Evolutionary conservation across 2,113 vertebrate genomes (phyloP).

Genomic region (Ctenodactylus gundi): DNA sequence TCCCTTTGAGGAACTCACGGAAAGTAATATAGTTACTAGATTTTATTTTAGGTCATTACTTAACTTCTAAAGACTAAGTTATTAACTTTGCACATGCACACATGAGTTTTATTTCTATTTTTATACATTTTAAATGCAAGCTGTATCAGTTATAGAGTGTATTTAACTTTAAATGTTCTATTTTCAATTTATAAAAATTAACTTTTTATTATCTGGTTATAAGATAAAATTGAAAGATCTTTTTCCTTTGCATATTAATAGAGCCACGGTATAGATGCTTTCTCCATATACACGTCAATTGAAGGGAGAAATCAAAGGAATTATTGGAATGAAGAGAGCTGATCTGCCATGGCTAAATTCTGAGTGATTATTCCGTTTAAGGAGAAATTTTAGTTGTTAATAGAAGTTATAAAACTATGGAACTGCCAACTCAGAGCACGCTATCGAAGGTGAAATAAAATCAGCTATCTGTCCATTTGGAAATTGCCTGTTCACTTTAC

Average conservation of each 20-base stretch:
- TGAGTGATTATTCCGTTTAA: neutral
- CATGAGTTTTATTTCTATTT: neutral
- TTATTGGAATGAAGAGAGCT: neutral
- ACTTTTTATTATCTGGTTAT: neutral
- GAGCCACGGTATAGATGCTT: neutral
- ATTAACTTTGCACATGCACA: neutral
- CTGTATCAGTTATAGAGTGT: neutral
- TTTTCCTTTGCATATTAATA: neutral
- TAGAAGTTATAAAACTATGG: neutral
- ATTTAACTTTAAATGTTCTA: neutral
- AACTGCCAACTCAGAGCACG: slow-evolving; percentile 43
- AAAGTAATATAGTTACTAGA: neutral
- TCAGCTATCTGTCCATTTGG: slow-evolving; percentile 7
- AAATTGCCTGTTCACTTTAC: slow-evolving; percentile 51
- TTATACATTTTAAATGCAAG: neutral
- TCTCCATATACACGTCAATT: neutral
- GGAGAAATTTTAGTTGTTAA: slow-evolving; percentile 49
- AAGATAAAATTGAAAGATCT: neutral
- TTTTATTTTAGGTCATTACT: neutral
- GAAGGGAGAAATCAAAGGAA: neutral
- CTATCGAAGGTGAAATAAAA: neutral
- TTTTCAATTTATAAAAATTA: neutral
- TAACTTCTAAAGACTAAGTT: neutral
- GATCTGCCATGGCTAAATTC: neutral
- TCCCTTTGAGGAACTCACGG: neutral